Percentiles rank a stretch among this genome's conserved stretches.
These are phyloP conservation scores for Hypena proboscidalis DNA, from an alignment of 2,888 invertebrate species.

Conservation along the genomic window DNA sequence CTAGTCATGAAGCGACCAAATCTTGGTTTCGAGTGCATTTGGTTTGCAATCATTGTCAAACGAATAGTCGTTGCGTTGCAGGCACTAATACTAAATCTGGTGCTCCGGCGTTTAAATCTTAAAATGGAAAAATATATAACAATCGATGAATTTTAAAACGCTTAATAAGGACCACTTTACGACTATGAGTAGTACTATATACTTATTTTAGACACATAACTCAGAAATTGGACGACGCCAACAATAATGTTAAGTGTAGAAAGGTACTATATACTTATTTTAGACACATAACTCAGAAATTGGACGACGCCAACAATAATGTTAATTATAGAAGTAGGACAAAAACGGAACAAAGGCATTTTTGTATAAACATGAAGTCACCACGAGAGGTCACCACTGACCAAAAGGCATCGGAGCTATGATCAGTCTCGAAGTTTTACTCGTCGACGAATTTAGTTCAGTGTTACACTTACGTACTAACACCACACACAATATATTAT, in stretches of 20 bases:
- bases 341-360: constrained; percentile 12
- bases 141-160: constrained; percentile 11
- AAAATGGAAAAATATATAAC: constrained; percentile 22
- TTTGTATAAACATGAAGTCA: constrained; percentile 24
- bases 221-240: constrained; percentile 11
- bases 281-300: constrained; percentile 8
- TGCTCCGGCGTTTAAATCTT: constrained; percentile 19
- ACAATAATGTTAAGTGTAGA: constrained; percentile 13
- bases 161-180: constrained; percentile 14
- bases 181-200: constrained; percentile 5
- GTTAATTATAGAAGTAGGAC: constrained; percentile 10
- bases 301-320: constrained; percentile 18
- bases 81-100: constrained; percentile 19
- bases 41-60: too few relatives aligned
- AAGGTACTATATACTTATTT: constrained; percentile 13
- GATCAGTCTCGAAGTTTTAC: constrained; percentile 39
- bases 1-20: too few relatives aligned
- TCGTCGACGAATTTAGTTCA: constrained; percentile 25
- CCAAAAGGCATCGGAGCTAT: constrained; percentile 29
- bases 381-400: constrained; percentile 27
- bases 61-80: constrained; percentile 4
- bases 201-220: constrained; percentile 13
- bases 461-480: constrained; percentile 17
- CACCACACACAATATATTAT: constrained; percentile 20
- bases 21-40: too few relatives aligned